Percentiles rank a stretch among this genome's conserved stretches.
These are phyloP conservation scores for Fukomys damarensis DNA, from an alignment of 2,113 vertebrate genomes.

Conservation along the genomic window DNA sequence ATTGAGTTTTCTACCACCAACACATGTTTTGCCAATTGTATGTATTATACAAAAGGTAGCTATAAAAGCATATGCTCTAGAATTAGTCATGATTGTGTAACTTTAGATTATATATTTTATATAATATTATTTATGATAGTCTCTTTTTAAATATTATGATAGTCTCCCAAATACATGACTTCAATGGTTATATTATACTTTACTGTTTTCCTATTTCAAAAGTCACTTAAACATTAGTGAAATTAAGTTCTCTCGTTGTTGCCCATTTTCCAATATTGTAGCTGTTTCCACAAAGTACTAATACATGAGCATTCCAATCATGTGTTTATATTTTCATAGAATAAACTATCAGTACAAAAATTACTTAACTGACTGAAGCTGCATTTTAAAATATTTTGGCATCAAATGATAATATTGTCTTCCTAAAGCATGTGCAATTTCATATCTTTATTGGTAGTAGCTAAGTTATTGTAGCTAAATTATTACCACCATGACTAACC, in stretches of 20 bases:
- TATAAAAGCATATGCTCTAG: conserved; percentile 1
- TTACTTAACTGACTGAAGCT: neutral
- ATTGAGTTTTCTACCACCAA: neutral
- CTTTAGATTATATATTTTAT: neutral
- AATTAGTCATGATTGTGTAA: neutral
- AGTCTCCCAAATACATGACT: neutral
- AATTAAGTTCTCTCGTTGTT: neutral
- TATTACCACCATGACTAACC: neutral
- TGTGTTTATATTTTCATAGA: neutral
- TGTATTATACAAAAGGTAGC: neutral
- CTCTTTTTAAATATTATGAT: neutral
- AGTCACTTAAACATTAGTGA: neutral
- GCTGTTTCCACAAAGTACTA: neutral
- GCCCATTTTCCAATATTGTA: neutral
- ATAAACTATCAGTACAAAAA: conserved; percentile 5
- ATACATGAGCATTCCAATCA: neutral
- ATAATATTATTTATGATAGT: neutral
- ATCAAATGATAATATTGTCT: neutral
- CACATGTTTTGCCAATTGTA: neutral
- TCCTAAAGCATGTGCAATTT: neutral
- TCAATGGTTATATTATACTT: neutral
- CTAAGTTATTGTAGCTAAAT: neutral
- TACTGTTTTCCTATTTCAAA: conserved; percentile 23
- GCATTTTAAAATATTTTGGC: neutral
- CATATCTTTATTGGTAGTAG: neutral